Percentiles rank a stretch among this genome's conserved stretches.
Conservation (phyloP, 2,888 invertebrate genomes). For the Trissolcus brochymenae region DNA sequence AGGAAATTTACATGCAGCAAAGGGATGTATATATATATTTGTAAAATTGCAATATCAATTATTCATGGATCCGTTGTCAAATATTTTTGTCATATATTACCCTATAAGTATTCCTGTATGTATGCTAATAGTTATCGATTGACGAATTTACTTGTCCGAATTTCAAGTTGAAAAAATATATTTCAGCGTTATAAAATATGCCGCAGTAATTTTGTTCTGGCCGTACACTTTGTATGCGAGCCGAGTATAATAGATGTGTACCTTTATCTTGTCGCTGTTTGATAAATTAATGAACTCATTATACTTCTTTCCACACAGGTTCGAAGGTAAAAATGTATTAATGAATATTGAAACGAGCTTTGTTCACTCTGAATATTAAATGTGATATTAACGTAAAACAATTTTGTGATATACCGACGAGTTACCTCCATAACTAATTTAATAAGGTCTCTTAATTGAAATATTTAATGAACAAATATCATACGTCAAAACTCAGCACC, state of each 20-base stretch:
- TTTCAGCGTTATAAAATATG: conserved; percentile 5
- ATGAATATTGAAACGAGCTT: conserved; percentile 5
- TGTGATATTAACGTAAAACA: neutral
- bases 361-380: conserved; percentile 10
- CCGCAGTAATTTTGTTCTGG: conserved; percentile 5
- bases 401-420: neutral
- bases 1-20: neutral
- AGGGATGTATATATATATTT: conserved; percentile 23
- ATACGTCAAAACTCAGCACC: neutral
- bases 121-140: conserved; percentile 20
- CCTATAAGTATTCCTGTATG: neutral
- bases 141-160: conserved; percentile 2
- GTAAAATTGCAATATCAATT: conserved; percentile 39
- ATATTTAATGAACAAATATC: conserved; percentile 7
- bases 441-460: conserved; percentile 2
- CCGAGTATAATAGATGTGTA: conserved; percentile 9
- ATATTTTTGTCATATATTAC: conserved; percentile 17
- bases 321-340: conserved; percentile 2
- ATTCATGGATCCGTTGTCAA: conserved; percentile 15
- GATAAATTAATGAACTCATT: conserved; percentile 14
- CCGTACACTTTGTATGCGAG: neutral
- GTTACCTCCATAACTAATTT: neutral
- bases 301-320: neutral
- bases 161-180: conserved; percentile 10
- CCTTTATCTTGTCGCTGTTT: conserved; percentile 5